phyloP scores from a whole-genome alignment of 2,113 vertebrate genomes.

The Malurus elegans region DNA sequence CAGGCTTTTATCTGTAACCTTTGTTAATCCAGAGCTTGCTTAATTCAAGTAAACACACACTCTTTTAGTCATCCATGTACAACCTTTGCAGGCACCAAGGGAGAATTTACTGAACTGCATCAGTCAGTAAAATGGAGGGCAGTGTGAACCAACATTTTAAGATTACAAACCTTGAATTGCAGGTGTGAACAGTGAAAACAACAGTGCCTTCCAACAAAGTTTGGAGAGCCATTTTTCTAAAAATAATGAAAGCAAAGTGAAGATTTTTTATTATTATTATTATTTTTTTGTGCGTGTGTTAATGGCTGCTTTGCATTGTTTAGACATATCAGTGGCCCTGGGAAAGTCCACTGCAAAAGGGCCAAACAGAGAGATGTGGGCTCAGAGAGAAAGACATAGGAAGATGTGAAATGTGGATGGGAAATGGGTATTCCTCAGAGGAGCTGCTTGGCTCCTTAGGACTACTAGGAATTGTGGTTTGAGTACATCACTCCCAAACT shows the following conservation, averaged over 20 bases:
- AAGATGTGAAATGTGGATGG: not conserved
- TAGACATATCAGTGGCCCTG: not conserved
- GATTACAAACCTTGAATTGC: not conserved
- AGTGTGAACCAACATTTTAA: not conserved
- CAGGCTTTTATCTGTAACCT: not conserved
- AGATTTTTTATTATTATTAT: not conserved
- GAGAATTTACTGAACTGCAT: not conserved
- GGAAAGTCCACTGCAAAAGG: not conserved
- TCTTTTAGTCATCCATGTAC: not conserved
- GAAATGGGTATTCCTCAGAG: not conserved
- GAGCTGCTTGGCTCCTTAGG: not conserved
- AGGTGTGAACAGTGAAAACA: not conserved
- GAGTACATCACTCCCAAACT: not conserved
- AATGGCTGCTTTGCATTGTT: not conserved
- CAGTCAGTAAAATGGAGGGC: not conserved
- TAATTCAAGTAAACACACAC: not conserved
- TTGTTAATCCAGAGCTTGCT: not conserved
- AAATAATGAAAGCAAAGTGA: not conserved
- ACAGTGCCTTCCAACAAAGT: not conserved
- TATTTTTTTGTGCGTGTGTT: not conserved
- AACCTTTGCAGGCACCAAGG: not conserved
- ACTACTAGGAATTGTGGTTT: not conserved
- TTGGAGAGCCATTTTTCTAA: not conserved
- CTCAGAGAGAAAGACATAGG: not conserved
- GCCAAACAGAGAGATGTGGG: too few species aligned